phyloP scores from a whole-genome alignment of 2,797 vertebrate species.

The Cercopithecus diana region DNA sequence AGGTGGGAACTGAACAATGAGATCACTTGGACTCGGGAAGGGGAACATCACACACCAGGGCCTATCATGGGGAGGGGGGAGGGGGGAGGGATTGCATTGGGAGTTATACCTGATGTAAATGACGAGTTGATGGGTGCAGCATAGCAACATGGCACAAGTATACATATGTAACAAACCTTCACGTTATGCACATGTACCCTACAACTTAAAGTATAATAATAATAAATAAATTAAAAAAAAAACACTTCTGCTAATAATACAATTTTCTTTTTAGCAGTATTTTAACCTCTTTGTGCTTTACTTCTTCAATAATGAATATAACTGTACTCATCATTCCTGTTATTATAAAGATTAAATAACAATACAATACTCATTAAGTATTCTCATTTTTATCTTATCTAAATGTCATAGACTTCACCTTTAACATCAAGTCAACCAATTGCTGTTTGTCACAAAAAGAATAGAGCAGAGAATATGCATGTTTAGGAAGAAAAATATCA shows the following conservation, averaged over 20 bases:
- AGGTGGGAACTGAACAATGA: too few relatives aligned
- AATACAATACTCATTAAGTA: background rate
- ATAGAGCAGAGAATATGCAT: background rate
- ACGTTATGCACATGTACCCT: too few relatives aligned
- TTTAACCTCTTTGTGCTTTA: background rate
- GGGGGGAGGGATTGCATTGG: too few relatives aligned
- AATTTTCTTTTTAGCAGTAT: background rate
- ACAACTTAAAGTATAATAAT: too few relatives aligned
- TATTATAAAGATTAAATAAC: background rate
- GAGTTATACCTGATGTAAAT: too few relatives aligned
- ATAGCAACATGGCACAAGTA: too few relatives aligned
- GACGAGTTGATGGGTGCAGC: too few relatives aligned
- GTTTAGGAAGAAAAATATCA: background rate
- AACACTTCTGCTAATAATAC: background rate
- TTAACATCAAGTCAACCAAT: background rate
- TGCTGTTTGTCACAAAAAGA: background rate
- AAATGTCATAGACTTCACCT: background rate
- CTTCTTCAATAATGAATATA: background rate
- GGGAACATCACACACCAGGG: too few relatives aligned
- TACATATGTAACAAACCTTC: too few relatives aligned
- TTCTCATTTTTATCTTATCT: background rate
- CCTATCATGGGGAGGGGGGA: too few relatives aligned
- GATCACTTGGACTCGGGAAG: too few relatives aligned
- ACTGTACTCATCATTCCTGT: background rate
- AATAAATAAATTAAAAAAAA: too few relatives aligned